These are phyloP conservation scores for Pseudopodoces humilis DNA, from an alignment of 2,113 vertebrate species.

Conservation along the genomic window DNA sequence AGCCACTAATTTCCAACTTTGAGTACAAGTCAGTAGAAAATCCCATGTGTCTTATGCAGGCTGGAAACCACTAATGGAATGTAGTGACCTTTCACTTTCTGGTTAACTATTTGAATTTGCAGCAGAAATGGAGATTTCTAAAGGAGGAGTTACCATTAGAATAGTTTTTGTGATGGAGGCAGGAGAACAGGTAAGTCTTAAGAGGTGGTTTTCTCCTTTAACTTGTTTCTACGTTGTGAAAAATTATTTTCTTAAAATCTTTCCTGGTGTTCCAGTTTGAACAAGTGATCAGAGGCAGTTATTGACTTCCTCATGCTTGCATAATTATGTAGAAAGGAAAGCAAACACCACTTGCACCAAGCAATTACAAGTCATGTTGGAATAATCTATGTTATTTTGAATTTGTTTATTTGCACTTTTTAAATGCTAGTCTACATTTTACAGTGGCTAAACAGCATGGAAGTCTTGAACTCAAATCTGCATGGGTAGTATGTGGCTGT, in stretches of 20 bases:
- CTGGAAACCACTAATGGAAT: conserved; percentile 30
- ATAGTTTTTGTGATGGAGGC: not conserved
- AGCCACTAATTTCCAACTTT: not conserved
- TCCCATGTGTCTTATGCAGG: not conserved
- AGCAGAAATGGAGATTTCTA: not conserved
- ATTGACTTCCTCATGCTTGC: conserved; percentile 58
- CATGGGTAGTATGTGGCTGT: not conserved
- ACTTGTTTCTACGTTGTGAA: not conserved
- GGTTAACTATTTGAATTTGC: not conserved
- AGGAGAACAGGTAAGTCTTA: conserved; percentile 1
- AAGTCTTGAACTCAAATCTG: not conserved
- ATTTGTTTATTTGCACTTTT: conserved; percentile 5
- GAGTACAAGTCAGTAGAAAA: conserved; percentile 7
- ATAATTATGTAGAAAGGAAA: conserved; percentile 50
- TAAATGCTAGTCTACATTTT: not conserved
- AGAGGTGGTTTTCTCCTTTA: not conserved
- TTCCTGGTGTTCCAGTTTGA: not conserved
- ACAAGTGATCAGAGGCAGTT: conserved; percentile 27
- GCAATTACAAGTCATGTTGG: conserved; percentile 1
- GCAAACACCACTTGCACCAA: conserved; percentile 19
- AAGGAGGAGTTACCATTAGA: not conserved
- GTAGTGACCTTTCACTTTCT: conserved; percentile 50
- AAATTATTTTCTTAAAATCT: not conserved
- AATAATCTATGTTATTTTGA: conserved; percentile 20
- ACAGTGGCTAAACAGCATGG: not conserved